Conservation (phyloP, 2,888 invertebrate genomes). For the Sclerodermus sp. region DNA sequence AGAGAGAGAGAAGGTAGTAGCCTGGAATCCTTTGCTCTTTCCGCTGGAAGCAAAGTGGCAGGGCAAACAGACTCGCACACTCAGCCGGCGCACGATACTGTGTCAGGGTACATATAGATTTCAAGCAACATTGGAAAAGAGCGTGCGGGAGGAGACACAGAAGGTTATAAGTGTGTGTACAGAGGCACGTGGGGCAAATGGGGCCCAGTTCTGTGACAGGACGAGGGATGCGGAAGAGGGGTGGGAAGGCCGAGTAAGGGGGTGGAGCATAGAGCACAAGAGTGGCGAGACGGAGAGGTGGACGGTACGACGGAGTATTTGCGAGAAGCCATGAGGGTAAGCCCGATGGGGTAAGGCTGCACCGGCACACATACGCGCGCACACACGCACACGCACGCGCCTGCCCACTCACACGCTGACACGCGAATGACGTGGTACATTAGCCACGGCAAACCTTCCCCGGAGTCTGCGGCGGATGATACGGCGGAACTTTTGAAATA, state of each 20-base stretch:
- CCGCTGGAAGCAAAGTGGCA: background rate
- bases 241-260: too few relatives aligned
- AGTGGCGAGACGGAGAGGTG: background rate
- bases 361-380: background rate
- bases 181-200: background rate
- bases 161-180: background rate
- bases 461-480: background rate
- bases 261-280: background rate
- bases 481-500: background rate
- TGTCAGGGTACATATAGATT: background rate
- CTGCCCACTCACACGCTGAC: background rate
- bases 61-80: too few relatives aligned
- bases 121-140: too few relatives aligned
- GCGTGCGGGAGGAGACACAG: background rate
- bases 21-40: background rate
- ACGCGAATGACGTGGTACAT: conserved; percentile 1
- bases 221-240: too few relatives aligned
- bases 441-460: background rate
- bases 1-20: background rate
- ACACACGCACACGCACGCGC: background rate
- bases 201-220: background rate
- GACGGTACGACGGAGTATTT: background rate
- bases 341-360: background rate
- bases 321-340: too few relatives aligned
- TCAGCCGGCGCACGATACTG: too few relatives aligned